Evolutionary conservation across 2,113 vertebrate genomes (phyloP).

Genomic region (Hymenochirus boettgeri): DNA sequence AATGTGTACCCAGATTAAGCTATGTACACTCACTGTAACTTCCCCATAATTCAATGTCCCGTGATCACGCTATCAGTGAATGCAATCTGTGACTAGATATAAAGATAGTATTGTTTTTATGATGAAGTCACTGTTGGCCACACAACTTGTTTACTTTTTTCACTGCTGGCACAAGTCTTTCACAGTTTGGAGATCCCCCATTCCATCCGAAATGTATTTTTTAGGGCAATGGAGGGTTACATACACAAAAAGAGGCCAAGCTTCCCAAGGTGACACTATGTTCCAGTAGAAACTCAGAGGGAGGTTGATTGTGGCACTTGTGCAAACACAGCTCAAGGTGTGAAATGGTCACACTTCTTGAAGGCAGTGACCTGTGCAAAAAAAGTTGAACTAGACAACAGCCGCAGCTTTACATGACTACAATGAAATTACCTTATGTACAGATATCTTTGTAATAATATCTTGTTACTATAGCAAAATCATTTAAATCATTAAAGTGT

Average conservation of each 20-base stretch:
- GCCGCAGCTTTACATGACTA: too few relatives aligned
- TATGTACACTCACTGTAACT: too few relatives aligned
- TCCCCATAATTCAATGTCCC: too few relatives aligned
- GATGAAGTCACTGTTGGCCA: too few relatives aligned
- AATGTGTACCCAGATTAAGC: too few relatives aligned
- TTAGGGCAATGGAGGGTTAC: constrained; percentile 18
- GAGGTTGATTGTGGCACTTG: constrained; percentile 53
- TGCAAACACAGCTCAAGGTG: constrained; percentile 63
- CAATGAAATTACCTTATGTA: too few relatives aligned
- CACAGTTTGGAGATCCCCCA: not conserved
- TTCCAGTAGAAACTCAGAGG: constrained; percentile 18
- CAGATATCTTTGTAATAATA: too few relatives aligned
- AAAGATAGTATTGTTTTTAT: too few relatives aligned
- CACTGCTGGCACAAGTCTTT: constrained; percentile 16
- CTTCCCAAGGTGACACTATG: constrained; percentile 54
- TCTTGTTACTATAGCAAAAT: too few relatives aligned
- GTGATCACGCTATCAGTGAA: too few relatives aligned
- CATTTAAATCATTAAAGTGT: too few relatives aligned
- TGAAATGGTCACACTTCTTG: constrained; percentile 56
- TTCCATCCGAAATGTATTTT: not conserved
- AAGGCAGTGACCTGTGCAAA: constrained; percentile 46
- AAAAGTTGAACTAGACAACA: constrained; percentile 21
- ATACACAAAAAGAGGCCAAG: constrained; percentile 28
- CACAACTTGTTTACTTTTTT: not conserved
- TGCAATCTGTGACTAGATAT: too few relatives aligned